These are phyloP conservation scores for Struthio camelus DNA, from an alignment of 2,113 vertebrate genomes.

Conservation along the genomic window DNA sequence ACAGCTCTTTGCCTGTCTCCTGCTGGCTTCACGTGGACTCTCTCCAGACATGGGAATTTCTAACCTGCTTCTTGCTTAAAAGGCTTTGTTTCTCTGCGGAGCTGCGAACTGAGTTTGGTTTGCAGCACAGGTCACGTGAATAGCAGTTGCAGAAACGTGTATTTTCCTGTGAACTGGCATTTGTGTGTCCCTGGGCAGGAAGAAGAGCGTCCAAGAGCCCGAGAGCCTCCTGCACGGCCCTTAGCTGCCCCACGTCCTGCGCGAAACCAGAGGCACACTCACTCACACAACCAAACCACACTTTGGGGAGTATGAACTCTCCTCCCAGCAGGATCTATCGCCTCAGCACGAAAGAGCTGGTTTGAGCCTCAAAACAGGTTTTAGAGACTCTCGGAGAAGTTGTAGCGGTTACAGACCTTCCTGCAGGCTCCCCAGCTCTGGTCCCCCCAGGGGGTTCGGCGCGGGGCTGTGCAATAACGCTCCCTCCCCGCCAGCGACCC, in stretches of 20 bases:
- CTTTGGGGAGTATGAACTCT: not conserved
- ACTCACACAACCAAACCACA: not conserved
- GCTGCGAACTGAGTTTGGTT: not conserved
- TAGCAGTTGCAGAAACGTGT: not conserved
- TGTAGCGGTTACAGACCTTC: not conserved
- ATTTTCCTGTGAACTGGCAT: not conserved
- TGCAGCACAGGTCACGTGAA: not conserved
- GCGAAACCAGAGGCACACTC: not conserved
- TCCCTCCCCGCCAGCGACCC: not conserved
- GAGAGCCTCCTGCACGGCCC: not conserved
- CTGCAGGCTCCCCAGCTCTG: not conserved
- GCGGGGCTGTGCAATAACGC: not conserved
- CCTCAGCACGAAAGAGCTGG: not conserved
- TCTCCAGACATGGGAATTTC: not conserved
- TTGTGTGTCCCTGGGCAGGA: not conserved
- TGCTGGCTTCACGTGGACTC: not conserved
- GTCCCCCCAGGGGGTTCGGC: too few relatives aligned
- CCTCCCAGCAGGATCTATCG: not conserved
- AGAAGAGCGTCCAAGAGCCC: not conserved
- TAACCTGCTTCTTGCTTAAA: not conserved
- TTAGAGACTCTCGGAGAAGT: not conserved
- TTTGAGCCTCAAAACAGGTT: not conserved
- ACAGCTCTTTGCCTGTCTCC: rapidly evolving
- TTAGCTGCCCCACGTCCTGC: not conserved
- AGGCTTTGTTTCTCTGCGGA: not conserved